Evolutionary conservation across 2,113 vertebrate genomes (phyloP).

Genomic region (Ptilonorhynchus violaceus): DNA sequence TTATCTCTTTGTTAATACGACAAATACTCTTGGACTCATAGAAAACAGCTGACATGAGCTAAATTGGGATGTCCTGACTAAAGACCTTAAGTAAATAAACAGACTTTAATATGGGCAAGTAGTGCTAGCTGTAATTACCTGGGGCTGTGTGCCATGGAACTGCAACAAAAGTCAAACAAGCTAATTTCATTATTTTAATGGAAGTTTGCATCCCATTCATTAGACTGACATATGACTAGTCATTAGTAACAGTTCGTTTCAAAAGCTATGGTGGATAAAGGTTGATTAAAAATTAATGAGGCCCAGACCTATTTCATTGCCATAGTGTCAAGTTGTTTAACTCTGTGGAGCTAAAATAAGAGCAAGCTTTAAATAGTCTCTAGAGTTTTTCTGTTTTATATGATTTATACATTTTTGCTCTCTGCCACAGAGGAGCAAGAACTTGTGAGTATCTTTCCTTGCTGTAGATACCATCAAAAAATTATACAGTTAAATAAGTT

Average conservation of each 20-base stretch:
- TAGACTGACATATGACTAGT: slow-evolving; percentile 73
- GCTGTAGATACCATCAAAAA: not conserved
- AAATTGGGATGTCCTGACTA: slow-evolving; percentile 56
- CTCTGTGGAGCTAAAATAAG: not conserved
- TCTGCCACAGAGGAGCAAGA: not conserved
- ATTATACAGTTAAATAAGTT: not conserved
- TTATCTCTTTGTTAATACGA: slow-evolving; percentile 60
- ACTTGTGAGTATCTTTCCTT: not conserved
- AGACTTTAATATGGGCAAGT: slow-evolving; percentile 43
- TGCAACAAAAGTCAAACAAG: slow-evolving; percentile 70
- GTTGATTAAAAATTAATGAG: slow-evolving; percentile 75
- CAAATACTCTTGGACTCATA: slow-evolving; percentile 20
- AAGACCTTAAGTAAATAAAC: slow-evolving; percentile 72
- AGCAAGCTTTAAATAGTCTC: not conserved
- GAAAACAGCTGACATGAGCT: slow-evolving; percentile 52
- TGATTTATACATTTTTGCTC: not conserved
- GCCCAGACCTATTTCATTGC: slow-evolving; percentile 19
- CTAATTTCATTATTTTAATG: slow-evolving; percentile 79
- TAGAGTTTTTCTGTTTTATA: not conserved
- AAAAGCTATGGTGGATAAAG: slow-evolving; percentile 70
- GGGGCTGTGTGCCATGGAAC: slow-evolving; percentile 45
- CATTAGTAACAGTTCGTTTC: slow-evolving; percentile 79
- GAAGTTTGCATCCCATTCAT: slow-evolving; percentile 71
- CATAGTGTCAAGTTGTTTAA: not conserved
- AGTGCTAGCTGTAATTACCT: slow-evolving; percentile 61